Percentiles rank a stretch among this genome's conserved stretches.
phyloP scores from a whole-genome alignment of 2,113 vertebrate genomes.

The Alligator sinensis region DNA sequence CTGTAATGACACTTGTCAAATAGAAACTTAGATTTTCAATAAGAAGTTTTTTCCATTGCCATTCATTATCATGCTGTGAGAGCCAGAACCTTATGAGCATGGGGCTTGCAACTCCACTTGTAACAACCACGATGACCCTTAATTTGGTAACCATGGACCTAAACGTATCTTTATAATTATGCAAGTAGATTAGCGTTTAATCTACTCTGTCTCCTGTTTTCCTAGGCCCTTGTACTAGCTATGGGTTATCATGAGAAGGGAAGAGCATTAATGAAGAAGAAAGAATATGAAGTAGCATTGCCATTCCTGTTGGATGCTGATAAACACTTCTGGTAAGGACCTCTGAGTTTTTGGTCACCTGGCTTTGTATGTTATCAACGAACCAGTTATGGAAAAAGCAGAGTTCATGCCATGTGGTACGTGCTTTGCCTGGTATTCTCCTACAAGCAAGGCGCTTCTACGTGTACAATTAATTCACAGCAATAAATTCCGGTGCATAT shows the following conservation, averaged over 20 bases:
- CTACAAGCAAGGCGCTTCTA: background rate
- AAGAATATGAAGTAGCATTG: conserved; percentile 88
- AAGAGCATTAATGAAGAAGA: conserved; percentile 93
- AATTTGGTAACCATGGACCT: background rate
- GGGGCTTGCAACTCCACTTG: no score
- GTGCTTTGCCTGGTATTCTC: background rate
- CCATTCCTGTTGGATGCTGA: conserved; percentile 92
- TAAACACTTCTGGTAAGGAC: conserved; percentile 89
- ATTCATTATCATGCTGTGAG: background rate
- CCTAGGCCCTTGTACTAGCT: conserved; percentile 92
- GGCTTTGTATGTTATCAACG: background rate
- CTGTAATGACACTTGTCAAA: no score
- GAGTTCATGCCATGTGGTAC: background rate
- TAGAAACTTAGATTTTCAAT: background rate
- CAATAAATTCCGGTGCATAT: no score
- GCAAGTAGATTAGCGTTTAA: background rate
- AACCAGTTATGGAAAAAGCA: background rate
- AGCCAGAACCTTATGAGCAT: background rate
- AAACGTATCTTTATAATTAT: background rate
- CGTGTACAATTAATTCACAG: no score
- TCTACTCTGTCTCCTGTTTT: background rate
- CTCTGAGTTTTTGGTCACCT: background rate
- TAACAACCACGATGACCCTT: no score
- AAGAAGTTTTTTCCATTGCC: background rate
- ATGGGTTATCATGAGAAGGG: conserved; percentile 98